Percentiles rank a stretch among this genome's conserved stretches.
These are phyloP conservation scores for Heliconius cydno DNA, from an alignment of 2,888 invertebrate species.

Conservation along the genomic window DNA sequence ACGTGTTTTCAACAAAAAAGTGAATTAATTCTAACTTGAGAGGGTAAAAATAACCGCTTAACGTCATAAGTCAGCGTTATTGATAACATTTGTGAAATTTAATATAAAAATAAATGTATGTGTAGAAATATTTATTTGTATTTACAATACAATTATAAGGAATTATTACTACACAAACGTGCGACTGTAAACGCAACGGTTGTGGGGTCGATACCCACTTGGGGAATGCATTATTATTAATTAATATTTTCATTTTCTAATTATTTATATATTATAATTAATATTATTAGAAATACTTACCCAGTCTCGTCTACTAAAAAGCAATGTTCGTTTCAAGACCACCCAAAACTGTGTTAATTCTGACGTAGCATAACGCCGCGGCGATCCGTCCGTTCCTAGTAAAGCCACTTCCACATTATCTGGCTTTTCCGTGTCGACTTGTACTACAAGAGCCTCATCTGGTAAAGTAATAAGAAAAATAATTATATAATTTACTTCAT, in stretches of 20 bases:
- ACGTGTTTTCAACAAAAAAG: constrained; percentile 6
- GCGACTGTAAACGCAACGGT: too few species aligned
- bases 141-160: background rate
- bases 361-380: constrained; percentile 91
- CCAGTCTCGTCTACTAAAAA: constrained; percentile 95
- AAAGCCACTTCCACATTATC: constrained; percentile 88
- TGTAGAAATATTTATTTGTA: background rate
- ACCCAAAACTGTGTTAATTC: constrained; percentile 94
- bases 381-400: constrained; percentile 85
- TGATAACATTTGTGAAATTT: background rate
- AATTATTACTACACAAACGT: too few species aligned
- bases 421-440: constrained; percentile 86
- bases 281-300: constrained; percentile 66
- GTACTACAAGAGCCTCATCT: constrained; percentile 83
- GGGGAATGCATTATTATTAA: background rate
- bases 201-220: too few species aligned
- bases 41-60: background rate
- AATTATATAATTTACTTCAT: too few species aligned
- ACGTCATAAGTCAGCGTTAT: background rate
- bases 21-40: background rate
- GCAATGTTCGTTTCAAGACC: constrained; percentile 91
- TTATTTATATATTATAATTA: too few species aligned
- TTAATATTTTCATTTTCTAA: background rate
- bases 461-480: constrained; percentile 43
- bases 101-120: background rate